Evolutionary conservation across 1,140 invertebrate genomes (phyloP).

Genomic region (Aleiodes sp.): DNA sequence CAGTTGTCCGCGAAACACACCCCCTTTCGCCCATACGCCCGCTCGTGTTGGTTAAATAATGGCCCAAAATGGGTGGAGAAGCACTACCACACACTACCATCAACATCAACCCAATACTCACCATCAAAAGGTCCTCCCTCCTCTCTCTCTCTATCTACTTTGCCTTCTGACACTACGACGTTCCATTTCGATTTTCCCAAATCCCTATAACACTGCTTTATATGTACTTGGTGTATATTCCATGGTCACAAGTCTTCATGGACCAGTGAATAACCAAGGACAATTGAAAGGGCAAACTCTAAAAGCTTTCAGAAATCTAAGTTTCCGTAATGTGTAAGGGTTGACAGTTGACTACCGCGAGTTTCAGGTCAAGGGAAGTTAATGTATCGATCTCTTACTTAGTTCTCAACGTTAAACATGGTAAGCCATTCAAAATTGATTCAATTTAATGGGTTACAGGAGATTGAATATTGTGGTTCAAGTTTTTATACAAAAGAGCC

Average conservation of each 20-base stretch:
- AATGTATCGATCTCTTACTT: not conserved
- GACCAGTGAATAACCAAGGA: not conserved
- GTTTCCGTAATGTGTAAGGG: constrained; percentile 13
- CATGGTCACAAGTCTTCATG: constrained; percentile 18
- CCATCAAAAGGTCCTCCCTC: constrained; percentile 42
- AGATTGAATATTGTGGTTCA: constrained; percentile 11
- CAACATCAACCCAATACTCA: not conserved
- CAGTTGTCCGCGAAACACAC: constrained; percentile 41
- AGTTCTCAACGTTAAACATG: constrained; percentile 1
- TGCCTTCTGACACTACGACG: constrained; percentile 56
- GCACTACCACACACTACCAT: constrained; percentile 12
- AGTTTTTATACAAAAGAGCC: not conserved
- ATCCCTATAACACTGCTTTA: constrained; percentile 6
- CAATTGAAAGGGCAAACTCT: not conserved
- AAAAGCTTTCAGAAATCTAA: constrained; percentile 12
- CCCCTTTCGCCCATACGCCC: constrained; percentile 45
- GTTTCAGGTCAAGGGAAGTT: constrained; percentile 2
- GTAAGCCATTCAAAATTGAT: not conserved
- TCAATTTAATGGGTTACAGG: constrained; percentile 9
- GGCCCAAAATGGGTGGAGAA: constrained; percentile 45
- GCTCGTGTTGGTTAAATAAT: constrained; percentile 65
- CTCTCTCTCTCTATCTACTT: too few relatives aligned
- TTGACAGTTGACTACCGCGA: not conserved
- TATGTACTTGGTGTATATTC: constrained; percentile 25
- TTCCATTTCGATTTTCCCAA: constrained; percentile 18